phyloP scores from a whole-genome alignment of 2,113 vertebrate species.

The Macrotus californicus region DNA sequence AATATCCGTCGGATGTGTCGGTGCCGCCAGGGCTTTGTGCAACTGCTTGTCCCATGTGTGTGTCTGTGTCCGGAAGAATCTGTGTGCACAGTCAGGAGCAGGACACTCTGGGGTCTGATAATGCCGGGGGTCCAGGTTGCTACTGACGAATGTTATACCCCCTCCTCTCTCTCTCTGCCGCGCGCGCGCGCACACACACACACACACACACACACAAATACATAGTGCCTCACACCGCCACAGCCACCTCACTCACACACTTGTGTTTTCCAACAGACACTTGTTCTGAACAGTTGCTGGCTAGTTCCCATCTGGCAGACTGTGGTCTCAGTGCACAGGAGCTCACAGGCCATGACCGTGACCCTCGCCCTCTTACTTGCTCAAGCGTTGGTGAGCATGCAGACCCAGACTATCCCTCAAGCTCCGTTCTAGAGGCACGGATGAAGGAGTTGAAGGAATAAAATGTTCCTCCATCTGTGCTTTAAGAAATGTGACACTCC shows the following conservation, averaged over 20 bases:
- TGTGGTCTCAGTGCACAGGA: neutral
- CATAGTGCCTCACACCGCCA: neutral
- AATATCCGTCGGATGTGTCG: neutral
- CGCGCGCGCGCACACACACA: neutral
- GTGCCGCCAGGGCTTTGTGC: neutral
- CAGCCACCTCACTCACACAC: neutral
- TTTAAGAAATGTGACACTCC: neutral
- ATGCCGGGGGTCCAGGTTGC: neutral
- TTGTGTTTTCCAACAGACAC: slow-evolving; percentile 26
- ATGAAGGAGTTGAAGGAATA: neutral
- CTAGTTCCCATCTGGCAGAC: neutral
- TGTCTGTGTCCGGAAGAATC: neutral
- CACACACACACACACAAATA: neutral
- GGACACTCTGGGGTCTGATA: neutral
- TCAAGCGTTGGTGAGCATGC: neutral
- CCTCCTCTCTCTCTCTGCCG: neutral
- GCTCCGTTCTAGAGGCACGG: neutral
- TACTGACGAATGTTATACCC: neutral
- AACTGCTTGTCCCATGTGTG: neutral
- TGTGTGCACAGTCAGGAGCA: neutral
- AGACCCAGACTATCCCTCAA: neutral
- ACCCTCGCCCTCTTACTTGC: neutral
- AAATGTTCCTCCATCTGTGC: neutral
- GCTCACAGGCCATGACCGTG: neutral
- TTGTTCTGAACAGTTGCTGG: neutral